These are phyloP conservation scores for Tolmerus cingulatus DNA, from an alignment of 2,888 invertebrate species.

Conservation along the genomic window DNA sequence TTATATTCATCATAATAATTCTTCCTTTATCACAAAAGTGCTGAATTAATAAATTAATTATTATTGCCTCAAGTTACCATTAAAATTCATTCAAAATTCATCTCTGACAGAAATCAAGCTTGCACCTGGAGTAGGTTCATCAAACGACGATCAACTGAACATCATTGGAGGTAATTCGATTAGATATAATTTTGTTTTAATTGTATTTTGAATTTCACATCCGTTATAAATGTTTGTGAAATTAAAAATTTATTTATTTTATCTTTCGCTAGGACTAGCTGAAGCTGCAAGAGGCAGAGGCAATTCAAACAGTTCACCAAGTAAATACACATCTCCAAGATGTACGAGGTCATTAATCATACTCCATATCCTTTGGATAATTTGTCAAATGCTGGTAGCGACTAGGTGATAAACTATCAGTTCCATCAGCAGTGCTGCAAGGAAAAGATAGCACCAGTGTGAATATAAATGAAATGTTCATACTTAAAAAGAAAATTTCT, in stretches of 20 bases:
- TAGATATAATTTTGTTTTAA: background rate
- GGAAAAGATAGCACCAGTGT: background rate
- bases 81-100: background rate
- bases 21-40: background rate
- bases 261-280: constrained; percentile 46
- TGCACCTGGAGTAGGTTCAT: constrained; percentile 60
- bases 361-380: constrained; percentile 11
- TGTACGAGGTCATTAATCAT: constrained; percentile 24
- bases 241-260: background rate
- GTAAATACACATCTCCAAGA: constrained; percentile 2
- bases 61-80: background rate
- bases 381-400: constrained; percentile 21
- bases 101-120: constrained; percentile 61
- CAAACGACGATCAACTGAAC: constrained; percentile 62
- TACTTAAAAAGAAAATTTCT: background rate
- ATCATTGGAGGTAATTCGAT: constrained; percentile 53
- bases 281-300: constrained; percentile 50
- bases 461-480: background rate
- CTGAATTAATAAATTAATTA: background rate
- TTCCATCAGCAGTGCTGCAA: background rate
- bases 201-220: background rate
- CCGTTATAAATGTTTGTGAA: background rate
- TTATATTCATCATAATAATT: background rate
- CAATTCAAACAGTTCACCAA: constrained; percentile 47
- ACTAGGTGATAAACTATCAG: constrained; percentile 24